Evolutionary conservation across 64 coral and sea anemone genomes (phyloP).

Genomic region (Orbicella faveolata): DNA sequence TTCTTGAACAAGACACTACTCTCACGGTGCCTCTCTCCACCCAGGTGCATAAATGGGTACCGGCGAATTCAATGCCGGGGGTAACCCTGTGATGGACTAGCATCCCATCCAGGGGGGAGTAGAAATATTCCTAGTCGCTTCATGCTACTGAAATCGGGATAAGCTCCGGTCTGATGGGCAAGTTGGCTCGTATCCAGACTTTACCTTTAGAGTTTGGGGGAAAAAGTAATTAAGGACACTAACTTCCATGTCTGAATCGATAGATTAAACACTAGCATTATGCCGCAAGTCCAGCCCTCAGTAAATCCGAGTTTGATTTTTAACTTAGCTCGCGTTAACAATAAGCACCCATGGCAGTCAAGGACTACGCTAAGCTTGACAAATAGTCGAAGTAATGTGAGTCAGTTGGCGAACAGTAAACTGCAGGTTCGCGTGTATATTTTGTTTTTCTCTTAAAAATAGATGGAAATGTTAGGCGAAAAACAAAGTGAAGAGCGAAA

Average conservation of each 20-base stretch:
- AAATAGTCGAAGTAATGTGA: not conserved
- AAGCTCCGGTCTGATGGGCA: too few species aligned
- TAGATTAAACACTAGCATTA: slow-evolving; percentile 5
- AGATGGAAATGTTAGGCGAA: slow-evolving; percentile 48
- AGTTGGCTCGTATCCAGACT: too few species aligned
- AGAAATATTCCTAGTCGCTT: too few species aligned
- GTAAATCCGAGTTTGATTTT: slow-evolving; percentile 4
- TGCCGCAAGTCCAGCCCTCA: not conserved
- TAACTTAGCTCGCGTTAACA: not conserved
- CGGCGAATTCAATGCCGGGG: too few species aligned
- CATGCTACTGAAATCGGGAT: too few species aligned
- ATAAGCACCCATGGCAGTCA: not conserved
- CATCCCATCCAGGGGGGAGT: too few species aligned
- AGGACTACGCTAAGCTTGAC: not conserved
- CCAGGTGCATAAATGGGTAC: too few species aligned
- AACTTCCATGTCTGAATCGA: not conserved
- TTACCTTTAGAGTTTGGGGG: too few species aligned
- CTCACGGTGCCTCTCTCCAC: too few species aligned
- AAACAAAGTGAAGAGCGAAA: slow-evolving; percentile 52
- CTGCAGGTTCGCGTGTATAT: not conserved
- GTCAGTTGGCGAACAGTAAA: not conserved
- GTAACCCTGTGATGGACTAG: too few species aligned
- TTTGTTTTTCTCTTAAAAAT: not conserved
- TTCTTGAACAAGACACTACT: too few species aligned
- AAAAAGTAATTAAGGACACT: too few species aligned